Evolutionary conservation across 2,113 vertebrate species (phyloP).

Genomic region (Atlantisia rogersi): DNA sequence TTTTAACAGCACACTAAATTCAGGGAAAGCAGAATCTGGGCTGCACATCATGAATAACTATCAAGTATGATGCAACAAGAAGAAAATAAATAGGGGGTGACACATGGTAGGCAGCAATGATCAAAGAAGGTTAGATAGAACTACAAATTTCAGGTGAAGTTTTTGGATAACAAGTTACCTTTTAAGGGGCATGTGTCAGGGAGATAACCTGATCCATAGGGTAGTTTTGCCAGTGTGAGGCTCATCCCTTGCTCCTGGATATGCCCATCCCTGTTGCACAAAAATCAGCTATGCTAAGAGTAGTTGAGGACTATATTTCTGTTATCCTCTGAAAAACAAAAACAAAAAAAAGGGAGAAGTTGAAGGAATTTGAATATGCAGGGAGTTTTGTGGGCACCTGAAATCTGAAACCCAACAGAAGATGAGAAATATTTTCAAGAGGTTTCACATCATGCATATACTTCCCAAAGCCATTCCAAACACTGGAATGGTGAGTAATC

Average conservation of each 20-base stretch:
- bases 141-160: background rate
- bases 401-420: background rate
- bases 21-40: background rate
- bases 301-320: background rate
- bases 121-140: background rate
- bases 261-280: background rate
- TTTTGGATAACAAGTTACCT: background rate
- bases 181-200: background rate
- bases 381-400: background rate
- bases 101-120: background rate
- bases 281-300: background rate
- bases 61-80: background rate
- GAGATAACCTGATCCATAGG: background rate
- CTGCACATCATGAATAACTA: background rate
- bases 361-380: background rate
- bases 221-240: background rate
- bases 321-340: background rate
- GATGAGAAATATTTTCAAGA: background rate
- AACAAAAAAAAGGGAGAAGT: background rate
- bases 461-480: background rate
- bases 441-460: background rate
- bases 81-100: fast-evolving
- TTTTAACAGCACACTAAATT: background rate
- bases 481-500: background rate
- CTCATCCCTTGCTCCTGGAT: background rate